These are phyloP conservation scores for Ditylenchus weischeri DNA, from an alignment of 2,888 invertebrate species.

Conservation along the genomic window DNA sequence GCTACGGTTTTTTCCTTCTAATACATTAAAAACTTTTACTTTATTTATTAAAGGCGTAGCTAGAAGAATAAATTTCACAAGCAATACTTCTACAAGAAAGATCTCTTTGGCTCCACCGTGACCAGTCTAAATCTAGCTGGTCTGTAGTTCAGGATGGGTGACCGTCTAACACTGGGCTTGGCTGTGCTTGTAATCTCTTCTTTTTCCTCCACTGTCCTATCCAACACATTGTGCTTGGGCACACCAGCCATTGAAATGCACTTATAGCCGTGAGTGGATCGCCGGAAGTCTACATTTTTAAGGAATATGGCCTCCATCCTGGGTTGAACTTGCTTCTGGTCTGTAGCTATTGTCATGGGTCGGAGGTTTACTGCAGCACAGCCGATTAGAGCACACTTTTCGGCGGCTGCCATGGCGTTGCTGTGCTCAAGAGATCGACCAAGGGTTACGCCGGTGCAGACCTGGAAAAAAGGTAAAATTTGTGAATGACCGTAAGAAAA, in stretches of 20 bases:
- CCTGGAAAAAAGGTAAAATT: not conserved
- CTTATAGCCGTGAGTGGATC: not conserved
- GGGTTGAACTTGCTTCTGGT: not conserved
- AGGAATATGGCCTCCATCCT: slow-evolving; percentile 4
- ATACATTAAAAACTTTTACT: too few relatives aligned
- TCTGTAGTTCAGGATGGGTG: too few relatives aligned
- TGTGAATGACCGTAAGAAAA: too few relatives aligned
- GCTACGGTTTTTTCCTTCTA: too few relatives aligned
- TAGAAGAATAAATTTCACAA: too few relatives aligned
- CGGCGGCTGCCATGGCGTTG: not conserved
- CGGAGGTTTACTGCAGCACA: slow-evolving; percentile 7
- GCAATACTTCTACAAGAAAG: not conserved
- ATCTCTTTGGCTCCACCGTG: not conserved
- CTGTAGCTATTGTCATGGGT: not conserved
- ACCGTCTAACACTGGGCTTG: too few relatives aligned
- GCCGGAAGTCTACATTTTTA: slow-evolving; percentile 2
- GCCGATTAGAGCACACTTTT: slow-evolving; percentile 7
- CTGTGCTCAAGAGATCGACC: slow-evolving; percentile 8
- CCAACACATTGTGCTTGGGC: too few relatives aligned
- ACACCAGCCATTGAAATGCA: not conserved
- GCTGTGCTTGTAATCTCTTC: too few relatives aligned
- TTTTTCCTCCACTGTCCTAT: too few relatives aligned
- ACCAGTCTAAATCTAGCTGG: too few relatives aligned
- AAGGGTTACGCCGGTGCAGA: slow-evolving; percentile 2
- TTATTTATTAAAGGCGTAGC: too few relatives aligned